Percentiles rank a stretch among this genome's conserved stretches.
Evolutionary conservation across 2,888 invertebrate species (phyloP).

Genomic region (Pachycephus smyrnensis): DNA sequence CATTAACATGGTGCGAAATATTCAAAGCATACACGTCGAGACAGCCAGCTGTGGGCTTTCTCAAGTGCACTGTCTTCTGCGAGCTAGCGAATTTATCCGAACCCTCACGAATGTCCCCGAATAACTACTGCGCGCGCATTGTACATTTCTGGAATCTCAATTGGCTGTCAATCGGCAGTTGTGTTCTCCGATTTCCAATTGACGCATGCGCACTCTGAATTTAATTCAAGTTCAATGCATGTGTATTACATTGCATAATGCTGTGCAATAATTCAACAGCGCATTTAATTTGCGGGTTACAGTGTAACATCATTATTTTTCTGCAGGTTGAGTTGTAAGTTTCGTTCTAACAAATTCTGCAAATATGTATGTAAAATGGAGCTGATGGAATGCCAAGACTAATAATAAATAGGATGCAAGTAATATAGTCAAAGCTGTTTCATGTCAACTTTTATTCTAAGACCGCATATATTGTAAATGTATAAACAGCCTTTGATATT

Average conservation of each 20-base stretch:
- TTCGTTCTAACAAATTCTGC: neutral
- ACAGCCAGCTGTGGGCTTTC: conserved; percentile 60
- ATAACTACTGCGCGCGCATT: neutral
- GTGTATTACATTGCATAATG: neutral
- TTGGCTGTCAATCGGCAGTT: neutral
- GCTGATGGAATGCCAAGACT: neutral
- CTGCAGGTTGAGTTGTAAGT: neutral
- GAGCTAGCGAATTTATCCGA: conserved; percentile 32
- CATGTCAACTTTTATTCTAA: neutral
- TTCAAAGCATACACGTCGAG: conserved; percentile 63
- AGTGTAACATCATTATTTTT: neutral
- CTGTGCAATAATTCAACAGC: neutral
- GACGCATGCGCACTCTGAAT: neutral
- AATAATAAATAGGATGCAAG: neutral
- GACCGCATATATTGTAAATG: neutral
- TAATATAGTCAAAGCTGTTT: neutral
- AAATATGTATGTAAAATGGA: neutral
- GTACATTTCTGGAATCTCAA: neutral
- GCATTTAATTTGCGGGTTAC: neutral
- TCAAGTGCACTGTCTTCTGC: conserved; percentile 51
- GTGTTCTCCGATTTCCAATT: neutral
- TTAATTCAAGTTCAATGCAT: neutral
- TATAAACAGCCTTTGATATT: conserved; percentile 1
- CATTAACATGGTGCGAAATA: conserved; percentile 75
- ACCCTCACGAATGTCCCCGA: conserved; percentile 31